These are phyloP conservation scores for Carettochelys insculpta DNA, from an alignment of 2,113 vertebrate genomes.

Conservation along the genomic window DNA sequence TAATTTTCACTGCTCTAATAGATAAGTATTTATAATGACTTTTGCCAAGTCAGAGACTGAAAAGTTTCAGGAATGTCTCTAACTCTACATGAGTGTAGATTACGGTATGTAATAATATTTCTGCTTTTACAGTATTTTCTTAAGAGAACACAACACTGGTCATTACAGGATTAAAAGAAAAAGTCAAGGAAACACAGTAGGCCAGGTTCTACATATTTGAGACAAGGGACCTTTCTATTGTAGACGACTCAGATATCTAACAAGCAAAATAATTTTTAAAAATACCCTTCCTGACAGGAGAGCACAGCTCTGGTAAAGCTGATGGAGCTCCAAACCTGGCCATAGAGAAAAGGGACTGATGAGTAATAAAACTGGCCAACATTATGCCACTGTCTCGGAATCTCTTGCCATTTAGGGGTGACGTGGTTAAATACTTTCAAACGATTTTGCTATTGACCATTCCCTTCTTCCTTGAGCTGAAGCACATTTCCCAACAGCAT, in stretches of 20 bases:
- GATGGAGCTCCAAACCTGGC: background rate
- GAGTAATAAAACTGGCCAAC: background rate
- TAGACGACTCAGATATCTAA: background rate
- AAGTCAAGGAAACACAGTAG: background rate
- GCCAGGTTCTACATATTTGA: background rate
- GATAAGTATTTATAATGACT: constrained; percentile 26
- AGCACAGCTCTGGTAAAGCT: background rate
- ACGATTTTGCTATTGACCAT: background rate
- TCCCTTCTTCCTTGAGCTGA: background rate
- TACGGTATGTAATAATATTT: background rate
- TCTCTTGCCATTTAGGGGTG: background rate
- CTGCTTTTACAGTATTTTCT: background rate
- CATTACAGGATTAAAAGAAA: background rate
- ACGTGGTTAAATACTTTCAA: background rate
- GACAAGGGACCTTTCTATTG: background rate
- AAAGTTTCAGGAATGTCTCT: background rate
- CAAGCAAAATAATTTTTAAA: background rate
- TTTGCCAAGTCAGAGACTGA: constrained; percentile 19
- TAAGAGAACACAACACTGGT: constrained; percentile 21
- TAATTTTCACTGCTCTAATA: constrained; percentile 24
- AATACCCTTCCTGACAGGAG: background rate
- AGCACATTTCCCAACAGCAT: background rate
- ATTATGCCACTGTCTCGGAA: background rate
- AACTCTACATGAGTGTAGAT: background rate
- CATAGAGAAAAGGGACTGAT: background rate